Evolutionary conservation across 2,797 vertebrate species (phyloP), one percentile per base, ranked within the genome.

Genomic region (Gymnodraco acuticeps): DNA sequence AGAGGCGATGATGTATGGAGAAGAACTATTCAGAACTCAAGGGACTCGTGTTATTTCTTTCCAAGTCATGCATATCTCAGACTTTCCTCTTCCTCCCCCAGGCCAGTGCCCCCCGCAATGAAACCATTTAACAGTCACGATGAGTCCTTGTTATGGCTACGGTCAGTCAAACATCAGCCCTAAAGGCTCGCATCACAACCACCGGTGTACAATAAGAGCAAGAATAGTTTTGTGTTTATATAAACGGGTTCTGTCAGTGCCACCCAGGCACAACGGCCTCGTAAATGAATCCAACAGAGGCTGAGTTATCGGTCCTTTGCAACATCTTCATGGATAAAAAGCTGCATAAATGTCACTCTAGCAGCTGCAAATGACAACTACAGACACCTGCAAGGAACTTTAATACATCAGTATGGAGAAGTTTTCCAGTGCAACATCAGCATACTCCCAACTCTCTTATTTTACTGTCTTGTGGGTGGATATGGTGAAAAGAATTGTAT

Each of bases 141-240:
- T 65, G 71, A 75, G 65, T 65, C 70, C 31, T 1, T 91, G 88
- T 92, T 93, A 92, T 92, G 90, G 70, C 88, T 91, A 68, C 10
- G 45, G 72, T 83, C 88, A 85, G 53, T 80, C 78, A 85, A 81
- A 89, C 78, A 83, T 78, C 50, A 27, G 55, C 50, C 55, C 53
- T 65, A 63, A 73, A 73, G 66, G 66, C 75, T 80, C 84, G 42
- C 66, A 63, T 45, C 75, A 75, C 80, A 81, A 63, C 86, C 83
- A 52, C 74, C 8, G 51, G 69, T 75, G 82, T 61, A 70, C 65
- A 91, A 71, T 65, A 67, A 51, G 65, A 68, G 33, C 69, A 83
- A 62, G 81, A 90, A 89, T 84, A 91, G 76, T 73, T 77, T 77
- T 73, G 64, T 87, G 80, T 89, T 82, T 87, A 88, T 60, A 56